Evolutionary conservation across 2,113 vertebrate genomes (phyloP).

Genomic region (Cyprinodon brontotheroides): DNA sequence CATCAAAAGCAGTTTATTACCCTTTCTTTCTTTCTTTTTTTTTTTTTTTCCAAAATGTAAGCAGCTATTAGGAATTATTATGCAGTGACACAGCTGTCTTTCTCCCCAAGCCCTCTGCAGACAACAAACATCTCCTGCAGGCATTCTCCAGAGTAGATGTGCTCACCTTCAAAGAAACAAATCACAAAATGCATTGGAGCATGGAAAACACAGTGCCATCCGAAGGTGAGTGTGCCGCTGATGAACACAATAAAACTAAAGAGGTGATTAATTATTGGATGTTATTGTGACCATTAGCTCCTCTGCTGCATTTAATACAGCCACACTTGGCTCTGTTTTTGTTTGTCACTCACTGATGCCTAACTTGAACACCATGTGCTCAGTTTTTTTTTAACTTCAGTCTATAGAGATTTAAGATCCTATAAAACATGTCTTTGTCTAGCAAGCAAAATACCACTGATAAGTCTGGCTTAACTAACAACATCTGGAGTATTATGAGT

Average conservation of each 20-base stretch:
- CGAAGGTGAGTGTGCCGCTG: slow-evolving; percentile 68
- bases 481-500: neutral
- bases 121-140: slow-evolving; percentile 49
- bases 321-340: slow-evolving; percentile 37
- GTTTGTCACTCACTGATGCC: slow-evolving; percentile 48
- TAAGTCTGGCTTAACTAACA: neutral
- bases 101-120: slow-evolving; percentile 61
- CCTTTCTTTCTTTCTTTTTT: neutral
- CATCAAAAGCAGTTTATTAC: neutral
- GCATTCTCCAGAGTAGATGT: slow-evolving; percentile 72
- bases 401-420: neutral
- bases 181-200: slow-evolving; percentile 73
- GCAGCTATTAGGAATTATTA: slow-evolving; percentile 3
- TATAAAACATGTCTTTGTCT: neutral
- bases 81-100: slow-evolving; percentile 32
- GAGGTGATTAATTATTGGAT: slow-evolving; percentile 64
- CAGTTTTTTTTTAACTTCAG: neutral
- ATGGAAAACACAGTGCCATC: slow-evolving; percentile 77
- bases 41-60: neutral
- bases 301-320: slow-evolving; percentile 47
- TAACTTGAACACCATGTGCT: slow-evolving; percentile 6
- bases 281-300: slow-evolving; percentile 56
- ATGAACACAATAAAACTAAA: slow-evolving; percentile 65
- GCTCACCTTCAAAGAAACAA: slow-evolving; percentile 75
- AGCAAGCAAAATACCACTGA: neutral